Base-by-base conservation (phyloP, 2,888 invertebrate genomes). In the Exocentrus adspersus region DNA sequence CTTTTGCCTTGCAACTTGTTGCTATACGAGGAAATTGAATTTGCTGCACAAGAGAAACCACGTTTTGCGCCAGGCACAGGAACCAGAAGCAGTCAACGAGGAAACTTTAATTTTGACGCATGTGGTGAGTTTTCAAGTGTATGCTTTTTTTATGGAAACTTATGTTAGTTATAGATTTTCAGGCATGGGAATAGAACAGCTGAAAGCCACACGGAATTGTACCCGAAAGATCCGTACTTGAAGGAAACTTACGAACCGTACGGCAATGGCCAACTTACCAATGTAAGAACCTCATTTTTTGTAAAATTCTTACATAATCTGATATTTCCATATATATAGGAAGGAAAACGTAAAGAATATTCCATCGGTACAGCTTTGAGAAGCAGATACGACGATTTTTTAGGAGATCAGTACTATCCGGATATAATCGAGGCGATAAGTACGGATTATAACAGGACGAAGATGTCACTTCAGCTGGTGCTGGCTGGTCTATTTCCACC, bases 401-500 rank as follows among this genome's bases (percentile, higher is more conserved):
- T 91, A 56, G 87, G 87, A n/a, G 79, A 82, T 14, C 78, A 82
- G 53, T 90, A 89, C 77, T 83, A 82, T 70, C 86, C 87, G 6
- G 84, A 86, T 58, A 65, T 75, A 14, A 67, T 92, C 37, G 85
- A 87, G 77, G 86, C 92, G 1, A 86, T 89, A 75, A 88, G 88
- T 59, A 90, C 92, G 0, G 89, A 89, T 64, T 87, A 89, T 30
- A 87, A 91, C 75, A 84, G 93, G 58, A 90, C 92, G 1, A 85
- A 91, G 77, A 90, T 90, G 88, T 89, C 90, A 28, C 87, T 90
- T 42, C 85, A 88, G 72, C 83, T 88, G 21, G 86, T 90, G 52
- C 80, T 91, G 65, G 89, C 91, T 16, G 90, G 89, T 9, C 79
- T 93, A 57, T 92, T 88, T 82, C 88, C 88, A 45, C 90, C 90